phyloP scores from a whole-genome alignment of 2,113 vertebrate genomes.

The cat (Felis catus) region DNA sequence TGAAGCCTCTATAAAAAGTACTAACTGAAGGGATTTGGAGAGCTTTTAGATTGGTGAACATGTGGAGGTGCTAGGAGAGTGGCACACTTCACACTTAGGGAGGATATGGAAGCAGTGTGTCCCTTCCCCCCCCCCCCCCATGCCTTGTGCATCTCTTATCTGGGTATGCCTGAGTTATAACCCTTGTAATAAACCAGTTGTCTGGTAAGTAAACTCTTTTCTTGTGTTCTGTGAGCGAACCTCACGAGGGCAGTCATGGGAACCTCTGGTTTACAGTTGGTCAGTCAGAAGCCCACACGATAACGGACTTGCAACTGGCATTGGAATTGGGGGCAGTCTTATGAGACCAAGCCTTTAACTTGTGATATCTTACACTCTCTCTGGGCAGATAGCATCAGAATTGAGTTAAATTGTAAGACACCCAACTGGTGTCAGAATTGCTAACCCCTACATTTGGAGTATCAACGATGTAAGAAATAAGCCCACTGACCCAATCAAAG shows the following conservation, averaged over 20 bases:
- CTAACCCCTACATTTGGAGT: background rate
- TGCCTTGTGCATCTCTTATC: background rate
- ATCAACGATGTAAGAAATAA: background rate
- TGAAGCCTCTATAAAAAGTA: background rate
- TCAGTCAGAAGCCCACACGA: background rate
- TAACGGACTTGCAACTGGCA: background rate
- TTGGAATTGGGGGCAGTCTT: background rate
- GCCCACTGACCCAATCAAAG: too few relatives aligned
- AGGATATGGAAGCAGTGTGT: too few relatives aligned
- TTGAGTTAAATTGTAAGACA: background rate
- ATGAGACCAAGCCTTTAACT: background rate
- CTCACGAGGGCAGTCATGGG: background rate
- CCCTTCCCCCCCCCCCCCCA: background rate
- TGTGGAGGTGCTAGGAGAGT: fast-evolving
- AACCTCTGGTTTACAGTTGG: background rate
- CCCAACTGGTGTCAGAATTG: background rate
- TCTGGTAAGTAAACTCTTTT: background rate
- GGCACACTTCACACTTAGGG: background rate
- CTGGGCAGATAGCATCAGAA: background rate
- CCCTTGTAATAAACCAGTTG: background rate
- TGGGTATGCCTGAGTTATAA: background rate
- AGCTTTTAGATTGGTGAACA: background rate
- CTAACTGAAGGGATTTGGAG: background rate
- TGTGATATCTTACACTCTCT: background rate
- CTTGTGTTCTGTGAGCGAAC: background rate